Base-by-base conservation (phyloP, 2,113 vertebrate species). In the Zeus faber region DNA sequence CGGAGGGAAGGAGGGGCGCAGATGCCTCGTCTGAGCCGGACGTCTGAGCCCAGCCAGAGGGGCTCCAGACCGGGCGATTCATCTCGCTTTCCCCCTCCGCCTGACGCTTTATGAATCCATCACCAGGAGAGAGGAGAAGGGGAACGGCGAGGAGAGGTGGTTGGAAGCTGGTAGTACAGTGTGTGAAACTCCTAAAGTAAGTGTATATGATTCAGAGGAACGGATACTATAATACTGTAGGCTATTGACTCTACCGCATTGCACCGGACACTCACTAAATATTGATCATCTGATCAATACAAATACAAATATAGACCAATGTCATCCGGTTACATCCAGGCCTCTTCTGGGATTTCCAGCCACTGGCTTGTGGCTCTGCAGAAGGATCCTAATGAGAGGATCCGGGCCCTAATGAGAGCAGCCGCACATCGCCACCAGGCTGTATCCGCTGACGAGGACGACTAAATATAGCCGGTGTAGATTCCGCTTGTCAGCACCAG, bases 41-140 rank as follows among this genome's bases (percentile, higher is more conserved):
- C 33, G 65, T 9, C 5, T 69, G 67, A 81, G 72, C 74, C 72
- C 62, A 66, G 62, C 57, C 74, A 61, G 45, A 52, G 64, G 65
- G 76, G 62, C 65, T 74, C 50, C 14, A 59, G 73, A 63, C 75
- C 49, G 60, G 53, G 48, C 73, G 80, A 77, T 80, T 81, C 78
- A 79, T 72, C 71, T 76, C 60, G 65, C 60, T 49, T 67, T 67
- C 62, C 47, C 60, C 51, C 70, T 67, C 62, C 47, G 60, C 54
- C 70, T 62, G 65, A 4, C 39, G 13, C n/a, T 13, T n/a, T 13
- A 62, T 80, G 72, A 67, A 72, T 65, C 2, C 70, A 72, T 65
- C 2, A 33, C 44, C 70, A 66, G 58, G 75, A 54, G 68, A 26
- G 58, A 56, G 58, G 62, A 58, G 14, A 23, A 3, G n/a, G n/a